Evolutionary conservation across 2,113 vertebrate genomes (phyloP), one percentile per base, ranked within the genome.

Genomic region (Aleadryas rufinucha): DNA sequence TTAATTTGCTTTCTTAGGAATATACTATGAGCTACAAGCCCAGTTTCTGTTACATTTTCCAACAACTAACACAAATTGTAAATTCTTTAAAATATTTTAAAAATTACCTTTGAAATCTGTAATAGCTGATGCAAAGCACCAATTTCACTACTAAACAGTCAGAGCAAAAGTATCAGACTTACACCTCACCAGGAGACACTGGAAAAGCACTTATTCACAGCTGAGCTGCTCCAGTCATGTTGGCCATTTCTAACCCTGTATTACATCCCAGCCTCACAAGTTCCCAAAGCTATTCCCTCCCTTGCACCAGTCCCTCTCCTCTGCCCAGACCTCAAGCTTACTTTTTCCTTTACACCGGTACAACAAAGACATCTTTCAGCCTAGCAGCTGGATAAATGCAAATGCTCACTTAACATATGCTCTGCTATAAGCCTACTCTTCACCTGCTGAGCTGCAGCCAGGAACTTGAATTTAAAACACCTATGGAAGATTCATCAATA

Each of bases 181-280:
- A 50, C 53, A 49, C 31, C 41, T 57, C 3, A 4, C 16, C 31
- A 37, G 18, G 23, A 77, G 44, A 31, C 45, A 11, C 41, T 60
- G 20, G 44, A 56, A 64, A 88, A 74, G 57, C 47, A 57, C 16
- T 63, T 83, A 59, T 5, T 47, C 59, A 42, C 16, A 23, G 9
- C 0, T 76, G 39, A 83, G 42, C 44, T 59, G 64, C 11, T 70
- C 16, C 7, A 66, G 37, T 24, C 31, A 31, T 0, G 1, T 3
- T 16, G 26, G 21, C 15, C 50, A 57, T 42, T 87, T 85, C 64
- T 45, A 61, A 50, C 7, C 24, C n/a, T n/a, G 12, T 14, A 56
- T 47, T 22, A 5, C 9, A 75, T 28, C 77, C 37, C 27, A 70
- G 9, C 9, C n/a, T 45, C 50, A 16, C 27, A 59, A 79, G 12